Percentiles rank a stretch among this genome's conserved stretches.
phyloP scores from a whole-genome alignment of 2,797 vertebrate species.

The Passerculus sandwichensis region DNA sequence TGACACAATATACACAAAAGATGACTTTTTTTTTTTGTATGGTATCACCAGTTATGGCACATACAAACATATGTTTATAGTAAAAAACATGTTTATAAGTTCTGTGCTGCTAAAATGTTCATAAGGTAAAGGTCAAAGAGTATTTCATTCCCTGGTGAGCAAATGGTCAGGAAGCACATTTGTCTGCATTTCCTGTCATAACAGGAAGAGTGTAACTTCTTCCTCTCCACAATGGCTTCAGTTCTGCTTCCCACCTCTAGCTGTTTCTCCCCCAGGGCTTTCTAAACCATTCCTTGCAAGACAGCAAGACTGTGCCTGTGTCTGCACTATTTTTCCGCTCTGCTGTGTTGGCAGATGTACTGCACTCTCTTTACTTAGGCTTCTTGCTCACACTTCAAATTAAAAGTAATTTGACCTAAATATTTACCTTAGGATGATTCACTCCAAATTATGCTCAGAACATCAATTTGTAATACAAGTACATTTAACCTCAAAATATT shows the following conservation, averaged over 20 bases:
- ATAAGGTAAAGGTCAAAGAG: conserved; percentile 81
- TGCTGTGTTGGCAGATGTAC: conserved; percentile 67
- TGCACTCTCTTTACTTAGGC: conserved; percentile 65
- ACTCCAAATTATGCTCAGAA: conserved; percentile 83
- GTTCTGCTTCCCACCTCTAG: conserved; percentile 96
- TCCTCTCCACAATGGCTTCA: conserved; percentile 98
- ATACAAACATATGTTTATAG: conserved; percentile 72
- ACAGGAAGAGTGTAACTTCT: conserved; percentile 99
- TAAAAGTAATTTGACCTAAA: conserved; percentile 74
- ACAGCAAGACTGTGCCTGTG: conserved; percentile 76
- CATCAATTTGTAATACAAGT: conserved; percentile 12
- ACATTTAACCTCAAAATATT: not conserved
- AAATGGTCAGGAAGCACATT: conserved; percentile 99
- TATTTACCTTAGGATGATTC: conserved; percentile 80
- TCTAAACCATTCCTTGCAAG: conserved; percentile 81
- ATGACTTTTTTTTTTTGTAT: not conserved
- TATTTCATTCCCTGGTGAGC: conserved; percentile 81
- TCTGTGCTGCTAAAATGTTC: conserved; percentile 77
- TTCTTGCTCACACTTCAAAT: conserved; percentile 67
- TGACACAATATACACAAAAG: not conserved
- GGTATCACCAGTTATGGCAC: conserved; percentile 18
- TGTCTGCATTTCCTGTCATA: conserved; percentile 99
- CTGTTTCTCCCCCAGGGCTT: conserved; percentile 86
- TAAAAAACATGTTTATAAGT: conserved; percentile 81
- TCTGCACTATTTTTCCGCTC: conserved; percentile 64